Base-by-base conservation (phyloP, 2,888 invertebrate species). In the Gari tellinella region DNA sequence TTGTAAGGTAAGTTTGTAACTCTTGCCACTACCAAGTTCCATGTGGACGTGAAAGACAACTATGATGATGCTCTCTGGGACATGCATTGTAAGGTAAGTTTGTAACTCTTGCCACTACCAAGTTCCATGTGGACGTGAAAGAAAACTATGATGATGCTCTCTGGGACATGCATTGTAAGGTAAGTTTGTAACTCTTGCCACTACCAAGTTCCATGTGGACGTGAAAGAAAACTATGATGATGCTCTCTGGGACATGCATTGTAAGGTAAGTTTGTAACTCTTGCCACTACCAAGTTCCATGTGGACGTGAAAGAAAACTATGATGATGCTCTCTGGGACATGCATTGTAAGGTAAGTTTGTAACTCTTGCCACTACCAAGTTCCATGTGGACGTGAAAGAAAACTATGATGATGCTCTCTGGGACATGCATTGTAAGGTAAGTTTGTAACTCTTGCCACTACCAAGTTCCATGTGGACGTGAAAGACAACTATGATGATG, bases 141-240 rank as follows among this genome's bases (percentile, higher is more conserved):
- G 83, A 88, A 46, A 80, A 82, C n/a, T 90, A 90, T 80, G 88
- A 89, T 76, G 68, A 76, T 14, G 56, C 64, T 37, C 75, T 91
- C 2, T 89, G 86, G 87, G 70, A 81, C 41, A 70, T 86, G 10
- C 90, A 90, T 72, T 74, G 73, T 40, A 76, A 87, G 93, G 94
- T 55, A 93, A 94, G 79, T 96, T 96, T 91, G 93, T 94, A 45
- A 92, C 93, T 56, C 94, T 95, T 80, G 95, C 95, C 37, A 89
- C 93, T 63, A 56, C 68, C 45, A 60, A 57, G 38, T 88, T 89
- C 65, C 51, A 92, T 92, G 70, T 93, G 93, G 67, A 95, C 94
- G 77, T 85, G 5, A 64, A 73, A 49, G 83, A 88, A 46, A 80
- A 82, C n/a, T 90, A 90, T 80, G 88, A 89, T 76, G 68, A 76